Percentiles rank a stretch among this genome's conserved stretches.
phyloP scores from a whole-genome alignment of 2,888 invertebrate species.

The Apamea anceps region DNA sequence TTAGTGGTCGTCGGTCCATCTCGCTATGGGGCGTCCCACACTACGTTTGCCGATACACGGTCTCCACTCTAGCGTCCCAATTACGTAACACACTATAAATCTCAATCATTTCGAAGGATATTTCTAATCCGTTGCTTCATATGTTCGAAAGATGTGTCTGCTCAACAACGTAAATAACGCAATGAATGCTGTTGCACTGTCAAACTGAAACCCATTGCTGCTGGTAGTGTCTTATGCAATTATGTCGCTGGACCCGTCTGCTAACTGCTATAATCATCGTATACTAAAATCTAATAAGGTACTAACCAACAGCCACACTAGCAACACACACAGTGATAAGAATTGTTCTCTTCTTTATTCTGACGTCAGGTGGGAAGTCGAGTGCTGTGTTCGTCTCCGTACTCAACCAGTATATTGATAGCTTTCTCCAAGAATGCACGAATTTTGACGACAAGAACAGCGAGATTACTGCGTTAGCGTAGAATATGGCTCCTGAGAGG shows the following conservation, averaged over 20 bases:
- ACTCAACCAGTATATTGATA: slow-evolving; percentile 75
- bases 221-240: too few species aligned
- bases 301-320: slow-evolving; percentile 73
- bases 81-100: too few species aligned
- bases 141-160: too few species aligned
- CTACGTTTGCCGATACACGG: background rate
- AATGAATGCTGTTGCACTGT: too few species aligned
- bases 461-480: slow-evolving; percentile 88
- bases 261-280: too few species aligned
- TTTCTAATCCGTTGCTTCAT: too few species aligned
- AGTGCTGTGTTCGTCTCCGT: slow-evolving; percentile 71
- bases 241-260: too few species aligned
- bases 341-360: slow-evolving; percentile 71
- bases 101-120: too few species aligned
- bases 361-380: slow-evolving; percentile 72
- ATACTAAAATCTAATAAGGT: background rate
- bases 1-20: background rate
- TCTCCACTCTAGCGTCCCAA: background rate
- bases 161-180: too few species aligned
- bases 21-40: background rate
- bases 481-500: slow-evolving; percentile 88
- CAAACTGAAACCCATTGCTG: too few species aligned
- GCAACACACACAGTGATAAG: slow-evolving; percentile 73
- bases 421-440: slow-evolving; percentile 75
- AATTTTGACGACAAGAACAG: slow-evolving; percentile 87